Percentiles rank a stretch among this genome's conserved stretches.
Conservation (phyloP, 2,113 vertebrate species). For the Galemys pyrenaicus region DNA sequence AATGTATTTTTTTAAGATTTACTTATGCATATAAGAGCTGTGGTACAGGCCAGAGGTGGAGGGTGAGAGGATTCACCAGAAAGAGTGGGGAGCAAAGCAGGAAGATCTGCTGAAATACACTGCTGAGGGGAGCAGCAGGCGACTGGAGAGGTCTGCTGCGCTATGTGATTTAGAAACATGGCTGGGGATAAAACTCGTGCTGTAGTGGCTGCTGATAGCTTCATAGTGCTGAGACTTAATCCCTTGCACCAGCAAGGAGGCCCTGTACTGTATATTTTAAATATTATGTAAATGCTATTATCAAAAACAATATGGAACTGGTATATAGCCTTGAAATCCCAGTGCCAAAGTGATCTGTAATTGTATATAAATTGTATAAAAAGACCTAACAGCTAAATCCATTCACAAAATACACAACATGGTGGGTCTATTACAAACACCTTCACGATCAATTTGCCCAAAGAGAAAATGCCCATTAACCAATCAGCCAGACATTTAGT, state of each 20-base stretch:
- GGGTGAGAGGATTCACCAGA: too few species aligned
- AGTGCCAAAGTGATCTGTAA: not conserved
- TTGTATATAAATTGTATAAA: not conserved
- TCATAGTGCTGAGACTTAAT: too few species aligned
- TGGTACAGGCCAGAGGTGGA: too few species aligned
- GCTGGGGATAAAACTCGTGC: too few species aligned
- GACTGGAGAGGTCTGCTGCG: too few species aligned
- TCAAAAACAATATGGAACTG: not conserved
- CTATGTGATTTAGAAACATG: too few species aligned
- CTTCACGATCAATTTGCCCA: constrained; percentile 22
- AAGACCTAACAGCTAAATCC: not conserved
- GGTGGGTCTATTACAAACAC: not conserved
- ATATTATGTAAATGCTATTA: not conserved
- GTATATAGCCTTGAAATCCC: not conserved
- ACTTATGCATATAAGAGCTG: too few species aligned
- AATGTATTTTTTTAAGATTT: too few species aligned
- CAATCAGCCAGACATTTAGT: constrained; percentile 55
- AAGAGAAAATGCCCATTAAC: constrained; percentile 33
- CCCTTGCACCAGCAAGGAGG: too few species aligned
- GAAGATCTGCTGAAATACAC: too few species aligned
- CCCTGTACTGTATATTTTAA: not conserved
- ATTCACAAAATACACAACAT: not conserved
- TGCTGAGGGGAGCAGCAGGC: too few species aligned
- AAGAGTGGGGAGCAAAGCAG: not conserved
- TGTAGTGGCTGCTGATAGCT: too few species aligned